Evolutionary conservation across 2,797 vertebrate genomes (phyloP).

Genomic region (Enteromius treurensis): DNA sequence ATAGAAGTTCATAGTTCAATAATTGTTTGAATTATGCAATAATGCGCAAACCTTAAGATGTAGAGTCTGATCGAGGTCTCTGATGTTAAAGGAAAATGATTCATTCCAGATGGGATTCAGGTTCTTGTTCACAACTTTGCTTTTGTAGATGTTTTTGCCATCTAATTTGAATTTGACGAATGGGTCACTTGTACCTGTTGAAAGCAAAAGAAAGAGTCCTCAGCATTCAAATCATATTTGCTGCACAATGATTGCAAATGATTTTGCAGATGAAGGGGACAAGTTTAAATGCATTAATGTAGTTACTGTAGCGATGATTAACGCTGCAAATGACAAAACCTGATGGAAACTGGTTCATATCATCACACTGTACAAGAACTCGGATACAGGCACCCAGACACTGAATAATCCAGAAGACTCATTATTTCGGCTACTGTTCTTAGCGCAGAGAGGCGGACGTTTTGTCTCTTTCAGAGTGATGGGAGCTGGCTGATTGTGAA

Average conservation of each 20-base stretch:
- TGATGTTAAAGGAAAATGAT: constrained; percentile 86
- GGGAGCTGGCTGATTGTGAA: constrained; percentile 76
- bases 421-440: constrained; percentile 31
- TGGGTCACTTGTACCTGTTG: constrained; percentile 89
- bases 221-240: too few species aligned
- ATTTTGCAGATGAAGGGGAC: background rate
- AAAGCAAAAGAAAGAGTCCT: constrained; percentile 20
- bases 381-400: constrained; percentile 2
- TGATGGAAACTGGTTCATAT: background rate
- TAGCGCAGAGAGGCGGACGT: constrained; percentile 48
- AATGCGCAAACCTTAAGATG: constrained; percentile 80
- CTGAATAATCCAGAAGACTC: constrained; percentile 23
- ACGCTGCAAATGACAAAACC: background rate
- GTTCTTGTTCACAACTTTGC: constrained; percentile 93
- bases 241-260: background rate
- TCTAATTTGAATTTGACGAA: constrained; percentile 97
- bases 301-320: background rate
- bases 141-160: constrained; percentile 95
- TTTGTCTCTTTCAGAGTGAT: constrained; percentile 69
- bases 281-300: background rate
- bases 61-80: constrained; percentile 84
- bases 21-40: too few species aligned
- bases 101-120: constrained; percentile 95
- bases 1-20: background rate
- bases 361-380: constrained; percentile 28